Conservation (phyloP, 2,113 vertebrate species). For the Gymnarchus niloticus region DNA sequence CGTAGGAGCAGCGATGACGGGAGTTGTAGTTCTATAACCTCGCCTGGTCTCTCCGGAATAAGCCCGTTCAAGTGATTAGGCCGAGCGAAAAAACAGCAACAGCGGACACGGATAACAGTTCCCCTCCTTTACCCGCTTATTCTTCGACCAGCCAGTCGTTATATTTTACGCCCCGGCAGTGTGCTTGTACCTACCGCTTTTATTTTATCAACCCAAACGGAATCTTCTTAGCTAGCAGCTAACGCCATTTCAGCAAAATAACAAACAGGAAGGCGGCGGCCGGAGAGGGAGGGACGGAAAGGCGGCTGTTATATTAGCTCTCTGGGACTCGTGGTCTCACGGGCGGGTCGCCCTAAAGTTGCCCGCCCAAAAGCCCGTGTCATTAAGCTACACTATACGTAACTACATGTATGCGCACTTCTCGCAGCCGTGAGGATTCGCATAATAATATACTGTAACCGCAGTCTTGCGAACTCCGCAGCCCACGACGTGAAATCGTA, state of each 20-base stretch:
- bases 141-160: constrained; percentile 37
- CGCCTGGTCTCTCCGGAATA: constrained; percentile 47
- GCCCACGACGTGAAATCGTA: too few species aligned
- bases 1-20: constrained; percentile 42
- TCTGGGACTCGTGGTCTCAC: constrained; percentile 57
- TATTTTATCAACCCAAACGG: constrained; percentile 56
- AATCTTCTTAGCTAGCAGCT: constrained; percentile 62
- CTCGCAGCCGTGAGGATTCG: not conserved
- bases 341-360: not conserved
- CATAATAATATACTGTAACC: not conserved
- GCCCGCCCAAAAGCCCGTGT: not conserved
- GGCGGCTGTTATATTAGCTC: constrained; percentile 20
- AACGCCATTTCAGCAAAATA: constrained; percentile 71
- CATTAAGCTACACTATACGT: not conserved
- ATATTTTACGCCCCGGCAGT: constrained; percentile 42
- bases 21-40: constrained; percentile 56
- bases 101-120: constrained; percentile 33
- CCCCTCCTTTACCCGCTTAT: constrained; percentile 40
- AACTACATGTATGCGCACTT: not conserved
- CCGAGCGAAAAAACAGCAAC: constrained; percentile 38
- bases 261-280: constrained; percentile 53
- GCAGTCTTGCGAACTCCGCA: not conserved
- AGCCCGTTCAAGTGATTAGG: constrained; percentile 52
- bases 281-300: constrained; percentile 42
- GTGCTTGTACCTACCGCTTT: constrained; percentile 46